Base-by-base conservation (phyloP, 30 jellyfish, hydroid and myxozoan species). In the Nemopilema nomurai region DNA sequence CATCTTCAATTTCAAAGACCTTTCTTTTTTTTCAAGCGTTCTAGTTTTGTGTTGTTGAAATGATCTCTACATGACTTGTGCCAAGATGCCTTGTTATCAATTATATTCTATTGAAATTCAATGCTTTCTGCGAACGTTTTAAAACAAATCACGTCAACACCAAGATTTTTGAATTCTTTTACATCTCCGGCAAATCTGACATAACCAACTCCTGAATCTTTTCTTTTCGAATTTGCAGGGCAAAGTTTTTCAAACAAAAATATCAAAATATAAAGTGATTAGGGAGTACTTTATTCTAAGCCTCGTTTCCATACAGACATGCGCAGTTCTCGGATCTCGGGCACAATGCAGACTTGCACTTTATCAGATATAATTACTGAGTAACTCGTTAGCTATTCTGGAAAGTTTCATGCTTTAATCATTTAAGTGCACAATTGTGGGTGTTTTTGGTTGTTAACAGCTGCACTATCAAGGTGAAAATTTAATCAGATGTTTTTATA, bases 1-100 rank as follows among this genome's bases (percentile, higher is more conserved):
- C 74, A 64, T 64, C 74, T 64, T 64, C 6, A 64, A 64, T 64
- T 64, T 64, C 74, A 64, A 64, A 64, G 9, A 17, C 17, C 32
- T 64, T 64, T 64, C 57, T n/a, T n/a, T 41, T 41, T 41, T 41
- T 41, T 41, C 57, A 41, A 41, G 57, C 57, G 57, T 41, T 6
- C 57, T 41, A 41, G 57, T 41, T 41, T 3, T 41, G 13, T 13
- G 6, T 41, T 41, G 57, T 41, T 41, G 57, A 13, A 41, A 41
- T 41, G n/a, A n/a, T n/a, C n/a, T n/a, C n/a, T n/a, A n/a, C n/a
- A n/a, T n/a, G n/a, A n/a, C n/a, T n/a, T n/a, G n/a, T n/a, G n/a
- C n/a, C n/a, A n/a, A n/a, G n/a, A n/a, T n/a, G n/a, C n/a, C n/a
- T n/a, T n/a, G n/a, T n/a, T n/a, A n/a, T n/a, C n/a, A n/a, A n/a